Conservation (phyloP, 1,140 invertebrate species). For the Ylistrum balloti region DNA sequence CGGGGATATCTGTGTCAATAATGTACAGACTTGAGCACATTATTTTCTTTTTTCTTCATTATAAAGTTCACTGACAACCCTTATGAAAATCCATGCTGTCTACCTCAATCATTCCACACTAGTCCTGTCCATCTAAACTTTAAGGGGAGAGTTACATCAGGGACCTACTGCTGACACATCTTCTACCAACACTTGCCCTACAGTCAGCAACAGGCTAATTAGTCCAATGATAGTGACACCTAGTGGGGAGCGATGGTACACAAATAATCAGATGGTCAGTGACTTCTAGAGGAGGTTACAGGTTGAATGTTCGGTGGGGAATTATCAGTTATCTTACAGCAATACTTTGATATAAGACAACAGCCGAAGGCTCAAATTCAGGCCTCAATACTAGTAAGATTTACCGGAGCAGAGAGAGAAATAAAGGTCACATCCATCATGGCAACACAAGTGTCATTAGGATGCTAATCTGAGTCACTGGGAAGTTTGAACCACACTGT, state of each 20-base stretch:
- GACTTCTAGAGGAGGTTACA: background rate
- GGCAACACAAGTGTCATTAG: slow-evolving; percentile 25
- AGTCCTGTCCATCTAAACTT: background rate
- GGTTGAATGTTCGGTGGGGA: slow-evolving; percentile 22
- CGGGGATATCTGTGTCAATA: too few species aligned
- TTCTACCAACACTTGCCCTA: background rate
- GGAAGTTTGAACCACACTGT: background rate
- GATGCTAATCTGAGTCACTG: background rate
- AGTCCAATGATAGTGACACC: background rate
- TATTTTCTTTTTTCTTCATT: background rate
- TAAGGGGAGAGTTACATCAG: background rate
- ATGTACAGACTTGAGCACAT: too few species aligned
- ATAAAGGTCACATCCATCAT: background rate
- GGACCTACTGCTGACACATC: background rate
- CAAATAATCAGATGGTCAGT: slow-evolving; percentile 26
- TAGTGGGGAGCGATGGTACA: background rate
- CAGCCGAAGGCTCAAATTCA: background rate
- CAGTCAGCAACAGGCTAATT: background rate
- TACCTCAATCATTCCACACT: background rate
- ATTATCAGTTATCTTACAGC: background rate
- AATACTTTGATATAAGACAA: background rate
- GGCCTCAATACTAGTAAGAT: background rate
- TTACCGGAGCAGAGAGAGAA: background rate
- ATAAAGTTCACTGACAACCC: background rate
- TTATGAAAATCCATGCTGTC: background rate